These are phyloP conservation scores for Metaphire vulgaris DNA, from an alignment of 1,140 invertebrate genomes.

Conservation along the genomic window DNA sequence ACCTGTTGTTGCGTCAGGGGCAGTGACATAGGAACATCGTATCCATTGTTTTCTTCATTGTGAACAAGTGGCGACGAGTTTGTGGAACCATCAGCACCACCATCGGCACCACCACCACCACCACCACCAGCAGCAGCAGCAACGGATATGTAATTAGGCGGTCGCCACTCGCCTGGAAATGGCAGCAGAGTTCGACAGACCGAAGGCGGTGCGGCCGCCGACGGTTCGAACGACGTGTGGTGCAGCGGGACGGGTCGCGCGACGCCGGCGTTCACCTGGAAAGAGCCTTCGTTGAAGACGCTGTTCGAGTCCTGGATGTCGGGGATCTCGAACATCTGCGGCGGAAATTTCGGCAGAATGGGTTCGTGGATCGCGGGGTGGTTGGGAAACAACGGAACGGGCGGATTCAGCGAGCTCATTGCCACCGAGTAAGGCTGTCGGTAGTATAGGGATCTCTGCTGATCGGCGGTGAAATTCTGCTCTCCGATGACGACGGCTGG, in stretches of 20 bases:
- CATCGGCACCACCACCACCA: no score
- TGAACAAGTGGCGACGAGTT: slow-evolving; percentile 13
- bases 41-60: slow-evolving; percentile 4
- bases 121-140: no score
- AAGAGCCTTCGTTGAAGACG: slow-evolving; percentile 5
- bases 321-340: slow-evolving; percentile 22
- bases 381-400: not conserved
- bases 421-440: not conserved
- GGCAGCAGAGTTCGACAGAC: not conserved
- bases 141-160: not conserved
- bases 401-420: slow-evolving; percentile 1
- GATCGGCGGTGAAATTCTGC: not conserved
- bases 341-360: slow-evolving; percentile 10
- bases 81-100: no score
- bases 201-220: not conserved
- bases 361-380: slow-evolving; percentile 8
- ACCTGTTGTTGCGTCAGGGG: not conserved
- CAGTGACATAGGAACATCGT: not conserved
- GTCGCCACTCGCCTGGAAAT: not conserved
- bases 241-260: no score
- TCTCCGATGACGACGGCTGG: not conserved
- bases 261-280: not conserved
- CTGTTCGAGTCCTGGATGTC: slow-evolving; percentile 17
- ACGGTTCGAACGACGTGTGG: not conserved
- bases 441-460: slow-evolving; percentile 9